Evolutionary conservation across 2,888 invertebrate species (phyloP), one percentile per base, ranked within the genome.

Genomic region (Encarsia formosa): DNA sequence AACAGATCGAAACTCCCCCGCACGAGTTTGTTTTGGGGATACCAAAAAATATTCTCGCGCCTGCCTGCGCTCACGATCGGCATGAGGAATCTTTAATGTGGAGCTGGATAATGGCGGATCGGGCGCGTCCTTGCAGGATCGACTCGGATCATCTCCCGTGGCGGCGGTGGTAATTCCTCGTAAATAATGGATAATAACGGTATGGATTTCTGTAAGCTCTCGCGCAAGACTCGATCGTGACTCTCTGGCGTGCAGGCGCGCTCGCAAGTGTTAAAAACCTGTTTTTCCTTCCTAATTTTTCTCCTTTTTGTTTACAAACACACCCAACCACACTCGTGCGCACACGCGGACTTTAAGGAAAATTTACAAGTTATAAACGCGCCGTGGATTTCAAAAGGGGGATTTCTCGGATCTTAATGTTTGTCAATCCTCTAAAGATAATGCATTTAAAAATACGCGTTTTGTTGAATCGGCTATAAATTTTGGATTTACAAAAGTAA

Each of bases 161-260:
- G n/a, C n/a, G n/a, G n/a, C n/a, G n/a, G n/a, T n/a, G n/a, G 46
- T 55, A 52, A 55, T 54, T 57, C 44, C 49, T 52, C 59, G 54
- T 54, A 56, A 56, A 58, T 55, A 58, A 53, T 46, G 49, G 53
- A 49, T 58, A 56, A 58, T 58, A 58, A 56, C 55, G 49, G 52
- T 49, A 49, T 51, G 50, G 46, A 54, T 58, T 50, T 55, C 52
- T 52, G 40, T 50, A 55, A 56, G 43, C 34, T 58, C 49, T 49
- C 51, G 32, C 46, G 23, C 44, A 11, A 24, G 48, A 26, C 38
- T 39, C 38, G 46, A 46, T 50, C 43, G 39, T 39, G 35, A 35
- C 22, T 16, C 23, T 32, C 9, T 11, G 4, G 8, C 35, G n/a
- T n/a, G n/a, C n/a, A n/a, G n/a, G n/a, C n/a, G n/a, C n/a, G n/a